phyloP scores from a whole-genome alignment of 2,888 invertebrate species.

The Leptopilina myrica region DNA sequence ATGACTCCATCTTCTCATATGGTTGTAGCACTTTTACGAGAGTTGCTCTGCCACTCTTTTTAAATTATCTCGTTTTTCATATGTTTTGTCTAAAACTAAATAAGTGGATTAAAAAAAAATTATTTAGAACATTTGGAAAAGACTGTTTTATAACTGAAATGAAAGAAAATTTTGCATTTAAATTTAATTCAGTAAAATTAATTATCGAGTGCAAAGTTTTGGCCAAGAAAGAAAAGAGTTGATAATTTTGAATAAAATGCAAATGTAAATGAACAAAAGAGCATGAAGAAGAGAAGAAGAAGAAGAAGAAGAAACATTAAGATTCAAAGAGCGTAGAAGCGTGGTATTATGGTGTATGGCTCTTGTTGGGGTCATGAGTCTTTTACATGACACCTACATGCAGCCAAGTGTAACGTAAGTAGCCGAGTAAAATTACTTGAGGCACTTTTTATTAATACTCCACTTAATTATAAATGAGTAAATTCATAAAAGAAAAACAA shows the following conservation, averaged over 20 bases:
- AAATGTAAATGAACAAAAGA: too few species aligned
- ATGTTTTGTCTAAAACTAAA: too few species aligned
- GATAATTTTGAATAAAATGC: too few species aligned
- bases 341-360: constrained; percentile 17
- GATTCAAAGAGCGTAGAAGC: constrained; percentile 26
- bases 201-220: too few species aligned
- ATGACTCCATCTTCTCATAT: neutral
- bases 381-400: constrained; percentile 38
- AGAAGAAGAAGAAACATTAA: too few species aligned
- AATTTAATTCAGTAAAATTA: too few species aligned
- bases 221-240: too few species aligned
- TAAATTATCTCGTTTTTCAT: neutral
- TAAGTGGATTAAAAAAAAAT: too few species aligned
- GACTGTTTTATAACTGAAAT: too few species aligned
- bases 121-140: too few species aligned
- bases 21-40: neutral
- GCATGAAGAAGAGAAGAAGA: too few species aligned
- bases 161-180: too few species aligned
- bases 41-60: constrained; percentile 1
- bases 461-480: neutral
- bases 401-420: constrained; percentile 22
- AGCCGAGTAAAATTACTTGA: neutral
- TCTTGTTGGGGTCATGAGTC: constrained; percentile 27
- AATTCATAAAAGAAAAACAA: neutral
- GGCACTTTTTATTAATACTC: constrained; percentile 3